Base-by-base conservation (phyloP, 2,113 vertebrate species). In the Poeciliopsis turrubarensis region DNA sequence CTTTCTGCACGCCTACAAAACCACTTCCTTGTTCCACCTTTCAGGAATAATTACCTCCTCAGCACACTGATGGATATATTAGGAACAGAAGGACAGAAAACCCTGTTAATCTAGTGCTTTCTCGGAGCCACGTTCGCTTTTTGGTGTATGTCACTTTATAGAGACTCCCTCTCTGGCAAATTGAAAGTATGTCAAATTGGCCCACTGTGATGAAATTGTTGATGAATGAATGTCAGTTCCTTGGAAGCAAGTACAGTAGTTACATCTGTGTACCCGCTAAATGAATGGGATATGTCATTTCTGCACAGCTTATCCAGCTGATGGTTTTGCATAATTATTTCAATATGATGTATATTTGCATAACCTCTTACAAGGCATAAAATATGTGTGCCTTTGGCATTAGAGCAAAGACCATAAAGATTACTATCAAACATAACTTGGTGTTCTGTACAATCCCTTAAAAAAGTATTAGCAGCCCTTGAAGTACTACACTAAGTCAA, bases 291-390 rank as follows among this genome's bases (percentile, higher is more conserved):
- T 77, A 51, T 86, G 91, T 91, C 91, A 86, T 68, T 73, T 89
- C 77, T 86, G 79, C 82, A 78, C 76, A 82, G 84, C 82, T 80
- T 86, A 82, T 70, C 51, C 70, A 68, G 65, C 65, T 4, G 19
- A 80, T 75, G 57, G 78, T 78, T 89, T 91, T 88, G 92, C 92
- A 94, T 93, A 91, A 93, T 92, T 89, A 86, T 81, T 87, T 93
- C 92, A 90, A 92, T 92, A 81, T 85, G 85, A 77, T 79, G 81
- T 79, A 85, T 90, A 91, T 91, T 93, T 92, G 86, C 77, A 82
- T 85, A 85, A 91, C 91, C 88, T 91, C 77, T 80, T 82, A 34
- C 61, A 77, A 75, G 79, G 79, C 84, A 73, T 72, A 57, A 77
- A 78, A 77, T 85, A 73, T 68, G 44, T 41, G 70, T 37, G 22